Evolutionary conservation across 2,113 vertebrate genomes (phyloP).

Genomic region (Ginglymostoma cirratum): DNA sequence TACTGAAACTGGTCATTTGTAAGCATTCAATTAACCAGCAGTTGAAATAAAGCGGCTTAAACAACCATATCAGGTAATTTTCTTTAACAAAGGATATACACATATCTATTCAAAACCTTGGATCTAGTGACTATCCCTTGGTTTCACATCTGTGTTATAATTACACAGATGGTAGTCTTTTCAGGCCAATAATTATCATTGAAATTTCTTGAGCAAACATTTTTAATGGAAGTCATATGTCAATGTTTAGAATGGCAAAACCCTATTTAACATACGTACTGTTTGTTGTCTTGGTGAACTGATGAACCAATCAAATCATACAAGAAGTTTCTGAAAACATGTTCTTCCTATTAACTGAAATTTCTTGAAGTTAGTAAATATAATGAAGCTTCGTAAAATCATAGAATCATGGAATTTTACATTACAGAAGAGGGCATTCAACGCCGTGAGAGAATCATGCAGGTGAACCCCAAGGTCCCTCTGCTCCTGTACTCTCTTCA

Average conservation of each 20-base stretch:
- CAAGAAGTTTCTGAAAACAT: background rate
- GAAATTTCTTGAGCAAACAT: background rate
- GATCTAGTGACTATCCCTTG: background rate
- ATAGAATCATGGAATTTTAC: too few relatives aligned
- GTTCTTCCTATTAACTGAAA: background rate
- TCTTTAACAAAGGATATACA: background rate
- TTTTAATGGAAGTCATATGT: slow-evolving; percentile 13
- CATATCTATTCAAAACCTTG: background rate
- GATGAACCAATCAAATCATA: background rate
- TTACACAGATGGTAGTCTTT: background rate
- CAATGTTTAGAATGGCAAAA: background rate
- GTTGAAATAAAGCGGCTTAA: background rate
- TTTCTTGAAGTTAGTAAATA: background rate
- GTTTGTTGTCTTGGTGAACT: background rate
- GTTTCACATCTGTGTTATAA: background rate
- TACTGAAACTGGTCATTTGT: background rate
- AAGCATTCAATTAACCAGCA: background rate
- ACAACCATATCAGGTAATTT: background rate
- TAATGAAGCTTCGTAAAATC: background rate
- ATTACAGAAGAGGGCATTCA: too few relatives aligned
- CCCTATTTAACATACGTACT: background rate
- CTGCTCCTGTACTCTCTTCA: too few relatives aligned
- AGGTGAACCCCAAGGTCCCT: too few relatives aligned
- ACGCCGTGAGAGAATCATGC: too few relatives aligned
- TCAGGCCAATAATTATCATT: background rate